These are phyloP conservation scores for Polyommatus icarus DNA, from an alignment of 2,888 invertebrate genomes.

Conservation along the genomic window DNA sequence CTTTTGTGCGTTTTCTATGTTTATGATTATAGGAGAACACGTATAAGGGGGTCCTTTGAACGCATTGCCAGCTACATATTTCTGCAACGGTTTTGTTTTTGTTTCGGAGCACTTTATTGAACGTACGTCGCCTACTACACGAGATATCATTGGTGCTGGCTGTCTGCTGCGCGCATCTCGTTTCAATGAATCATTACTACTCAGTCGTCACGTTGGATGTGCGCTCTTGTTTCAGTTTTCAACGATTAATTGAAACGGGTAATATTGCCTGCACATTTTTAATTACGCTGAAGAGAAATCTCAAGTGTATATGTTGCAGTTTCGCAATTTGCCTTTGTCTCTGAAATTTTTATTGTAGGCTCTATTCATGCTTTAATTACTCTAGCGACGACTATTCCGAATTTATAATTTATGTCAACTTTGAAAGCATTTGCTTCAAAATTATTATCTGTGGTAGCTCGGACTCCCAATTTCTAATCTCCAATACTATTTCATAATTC, in stretches of 20 bases:
- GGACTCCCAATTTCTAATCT: neutral
- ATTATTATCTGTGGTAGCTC: neutral
- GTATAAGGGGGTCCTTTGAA: slow-evolving; percentile 75
- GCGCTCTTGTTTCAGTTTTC: slow-evolving; percentile 6
- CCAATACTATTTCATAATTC: neutral
- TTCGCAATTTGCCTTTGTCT: neutral
- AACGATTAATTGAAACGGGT: slow-evolving; percentile 8
- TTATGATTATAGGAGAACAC: slow-evolving; percentile 78
- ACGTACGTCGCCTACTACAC: slow-evolving; percentile 42
- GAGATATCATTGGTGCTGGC: slow-evolving; percentile 36
- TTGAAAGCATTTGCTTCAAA: neutral
- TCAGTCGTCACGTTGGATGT: slow-evolving; percentile 20
- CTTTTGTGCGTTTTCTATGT: slow-evolving; percentile 80
- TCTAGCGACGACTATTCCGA: neutral
- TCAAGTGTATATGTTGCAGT: slow-evolving; percentile 15
- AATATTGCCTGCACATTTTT: slow-evolving; percentile 17
- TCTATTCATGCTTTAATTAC: neutral
- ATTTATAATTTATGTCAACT: neutral
- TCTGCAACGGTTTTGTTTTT: slow-evolving; percentile 66
- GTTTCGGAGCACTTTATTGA: slow-evolving; percentile 58
- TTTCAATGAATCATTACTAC: slow-evolving; percentile 26
- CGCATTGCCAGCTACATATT: slow-evolving; percentile 64
- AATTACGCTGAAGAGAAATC: slow-evolving; percentile 10
- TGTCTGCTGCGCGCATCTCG: slow-evolving; percentile 20
- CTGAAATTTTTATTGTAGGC: neutral